Conservation (phyloP, 1,140 invertebrate species). For the Zaprionus tsacasi region DNA sequence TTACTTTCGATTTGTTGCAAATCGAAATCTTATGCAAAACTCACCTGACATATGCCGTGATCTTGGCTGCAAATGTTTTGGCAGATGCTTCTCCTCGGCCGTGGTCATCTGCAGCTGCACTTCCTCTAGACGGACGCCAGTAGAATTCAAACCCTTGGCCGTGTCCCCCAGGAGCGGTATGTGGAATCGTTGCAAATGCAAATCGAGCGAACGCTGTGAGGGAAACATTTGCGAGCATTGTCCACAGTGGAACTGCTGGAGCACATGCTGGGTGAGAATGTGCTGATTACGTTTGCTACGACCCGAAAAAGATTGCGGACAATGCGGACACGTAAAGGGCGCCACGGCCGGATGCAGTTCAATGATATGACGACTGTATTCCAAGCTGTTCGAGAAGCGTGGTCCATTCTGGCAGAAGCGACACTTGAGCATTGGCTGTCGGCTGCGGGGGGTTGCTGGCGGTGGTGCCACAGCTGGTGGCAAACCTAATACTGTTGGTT, state of each 20-base stretch:
- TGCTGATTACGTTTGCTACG: slow-evolving; percentile 73
- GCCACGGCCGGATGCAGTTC: slow-evolving; percentile 72
- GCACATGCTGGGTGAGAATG: slow-evolving; percentile 67
- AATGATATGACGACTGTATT: slow-evolving; percentile 78
- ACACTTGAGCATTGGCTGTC: slow-evolving; percentile 63
- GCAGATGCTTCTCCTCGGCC: slow-evolving; percentile 15
- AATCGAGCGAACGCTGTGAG: slow-evolving; percentile 69
- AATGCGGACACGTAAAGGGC: slow-evolving; percentile 77
- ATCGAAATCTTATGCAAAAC: background rate
- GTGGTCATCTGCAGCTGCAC: slow-evolving; percentile 65
- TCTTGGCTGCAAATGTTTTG: background rate
- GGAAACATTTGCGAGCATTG: slow-evolving; percentile 76
- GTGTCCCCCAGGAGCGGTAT: slow-evolving; percentile 18
- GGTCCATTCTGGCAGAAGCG: slow-evolving; percentile 80
- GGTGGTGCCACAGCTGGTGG: slow-evolving; percentile 46
- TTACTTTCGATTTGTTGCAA: background rate
- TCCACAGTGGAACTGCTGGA: slow-evolving; percentile 75
- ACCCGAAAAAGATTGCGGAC: slow-evolving; percentile 64
- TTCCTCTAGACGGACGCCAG: slow-evolving; percentile 68
- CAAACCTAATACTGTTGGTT: slow-evolving; percentile 57
- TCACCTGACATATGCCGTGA: slow-evolving; percentile 48
- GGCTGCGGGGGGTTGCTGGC: slow-evolving; percentile 47
- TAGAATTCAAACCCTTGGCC: background rate
- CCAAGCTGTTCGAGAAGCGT: slow-evolving; percentile 72
- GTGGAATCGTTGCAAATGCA: slow-evolving; percentile 74